Base-by-base conservation (phyloP, 1,140 invertebrate species). In the Pachypsylla venusta region DNA sequence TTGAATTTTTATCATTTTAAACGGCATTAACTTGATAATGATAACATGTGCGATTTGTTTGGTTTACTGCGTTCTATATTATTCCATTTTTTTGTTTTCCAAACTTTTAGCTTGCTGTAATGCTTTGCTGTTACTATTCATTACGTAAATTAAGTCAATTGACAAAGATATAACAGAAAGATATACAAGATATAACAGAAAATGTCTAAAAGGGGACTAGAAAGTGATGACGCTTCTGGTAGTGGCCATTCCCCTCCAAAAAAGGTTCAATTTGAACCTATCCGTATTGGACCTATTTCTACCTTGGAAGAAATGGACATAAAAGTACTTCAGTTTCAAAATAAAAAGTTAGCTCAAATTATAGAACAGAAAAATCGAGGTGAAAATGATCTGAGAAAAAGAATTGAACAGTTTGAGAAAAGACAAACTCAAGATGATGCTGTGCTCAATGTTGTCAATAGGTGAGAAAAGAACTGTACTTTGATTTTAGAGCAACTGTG, bases 291-390 rank as follows among this genome's bases (percentile, higher is more conserved):
- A 25, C 84, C 90, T 25, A 87, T 95, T 61, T 93, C 89, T 28
- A 93, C 89, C 25, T 75, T 94, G 16, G 93, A 97, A 71, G 93
- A 97, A 74, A 89, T 98, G 83, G 93, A 98, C 71, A 90, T 94
- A 67, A 95, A 96, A 77, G 90, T 96, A 54, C 73, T 98, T n/a
- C 87, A 91, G 66, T 96, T 96, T 71, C 93, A 98, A 75, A 97
- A 98, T 70, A 94, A 93, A 72, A 96, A 97, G 73, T 74, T 98
- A 22, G 84, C 61, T 57, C 67, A 89, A 84, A 79, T 88, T 64
- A 79, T 98, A 61, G 91, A 96, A 67, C 89, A 94, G 68, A 75
- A 92, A 55, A 86, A 93, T 69, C 79, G 89, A 63, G 82, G 84
- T 53, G 93, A 97, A 74, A 81, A 84, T 42, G 93, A 98, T 67